Conservation (phyloP, 2,888 invertebrate species). For the Polydrusus pterygomalis region DNA sequence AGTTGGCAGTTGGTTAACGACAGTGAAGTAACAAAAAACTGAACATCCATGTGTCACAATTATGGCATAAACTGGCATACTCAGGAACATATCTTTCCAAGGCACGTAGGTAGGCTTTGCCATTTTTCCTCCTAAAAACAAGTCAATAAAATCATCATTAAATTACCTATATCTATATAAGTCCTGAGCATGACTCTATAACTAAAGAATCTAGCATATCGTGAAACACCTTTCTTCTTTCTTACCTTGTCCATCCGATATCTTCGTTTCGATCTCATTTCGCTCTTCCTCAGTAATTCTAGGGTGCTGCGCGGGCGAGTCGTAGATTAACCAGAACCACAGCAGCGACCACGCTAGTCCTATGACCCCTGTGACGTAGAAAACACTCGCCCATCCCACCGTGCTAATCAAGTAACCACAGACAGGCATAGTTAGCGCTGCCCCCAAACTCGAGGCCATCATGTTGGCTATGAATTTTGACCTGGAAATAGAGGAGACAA, state of each 20-base stretch:
- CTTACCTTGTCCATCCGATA: conserved; percentile 72
- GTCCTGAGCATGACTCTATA: too few species aligned
- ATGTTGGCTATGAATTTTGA: conserved; percentile 94
- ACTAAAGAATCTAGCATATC: too few species aligned
- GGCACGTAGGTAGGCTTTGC: conserved; percentile 78
- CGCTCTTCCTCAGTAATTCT: conserved; percentile 85
- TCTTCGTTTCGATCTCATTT: conserved; percentile 79
- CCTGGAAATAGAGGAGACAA: conserved; percentile 20
- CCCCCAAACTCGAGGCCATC: conserved; percentile 95
- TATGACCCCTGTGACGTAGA: conserved; percentile 81
- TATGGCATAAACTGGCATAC: conserved; percentile 89
- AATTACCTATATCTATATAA: background rate
- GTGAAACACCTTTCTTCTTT: too few species aligned
- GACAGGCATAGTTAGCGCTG: conserved; percentile 91
- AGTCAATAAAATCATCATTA: background rate
- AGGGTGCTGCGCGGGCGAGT: conserved; percentile 88
- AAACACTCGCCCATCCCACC: conserved; percentile 92
- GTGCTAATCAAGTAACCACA: conserved; percentile 87
- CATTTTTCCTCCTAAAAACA: conserved; percentile 59
- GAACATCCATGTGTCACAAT: conserved; percentile 88
- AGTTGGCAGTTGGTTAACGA: conserved; percentile 90
- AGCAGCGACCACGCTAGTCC: conserved; percentile 83
- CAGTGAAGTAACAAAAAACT: conserved; percentile 91
- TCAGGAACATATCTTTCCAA: conserved; percentile 81
- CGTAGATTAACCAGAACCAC: conserved; percentile 88